These are phyloP conservation scores for Plumapathes pennacea DNA, from an alignment of 92 coral and sea anemone species.

Conservation along the genomic window DNA sequence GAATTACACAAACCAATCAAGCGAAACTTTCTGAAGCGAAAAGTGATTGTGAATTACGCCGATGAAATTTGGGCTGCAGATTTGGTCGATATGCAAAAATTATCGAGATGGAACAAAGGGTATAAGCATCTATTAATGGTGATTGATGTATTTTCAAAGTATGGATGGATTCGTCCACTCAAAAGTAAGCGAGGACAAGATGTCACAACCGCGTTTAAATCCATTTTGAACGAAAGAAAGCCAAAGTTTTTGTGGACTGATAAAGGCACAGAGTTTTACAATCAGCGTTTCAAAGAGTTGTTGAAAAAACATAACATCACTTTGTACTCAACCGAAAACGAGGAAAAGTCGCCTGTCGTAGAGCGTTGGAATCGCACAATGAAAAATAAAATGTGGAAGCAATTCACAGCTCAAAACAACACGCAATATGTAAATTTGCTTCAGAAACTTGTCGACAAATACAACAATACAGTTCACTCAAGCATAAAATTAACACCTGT, in stretches of 20 bases:
- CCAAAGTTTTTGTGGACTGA: conserved; percentile 13
- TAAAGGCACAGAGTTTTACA: conserved; percentile 18
- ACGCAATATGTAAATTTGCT: conserved; percentile 1
- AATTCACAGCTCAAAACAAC: conserved; percentile 2
- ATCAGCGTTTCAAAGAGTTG: conserved; percentile 6
- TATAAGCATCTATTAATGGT: conserved; percentile 17
- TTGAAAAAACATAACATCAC: neutral
- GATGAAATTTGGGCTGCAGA: conserved; percentile 13
- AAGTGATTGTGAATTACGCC: conserved; percentile 1
- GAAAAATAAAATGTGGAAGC: conserved; percentile 18
- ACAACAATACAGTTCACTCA: conserved; percentile 9
- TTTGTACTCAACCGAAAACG: conserved; percentile 7
- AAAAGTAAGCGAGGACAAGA: neutral
- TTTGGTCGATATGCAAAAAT: no score
- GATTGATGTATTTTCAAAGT: conserved; percentile 21
- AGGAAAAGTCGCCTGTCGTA: conserved; percentile 3
- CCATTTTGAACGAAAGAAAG: neutral
- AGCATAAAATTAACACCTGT: conserved; percentile 19
- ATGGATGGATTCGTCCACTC: neutral
- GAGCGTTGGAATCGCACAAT: conserved; percentile 16
- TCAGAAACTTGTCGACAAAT: conserved; percentile 1
- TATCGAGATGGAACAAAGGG: conserved; percentile 12
- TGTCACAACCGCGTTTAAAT: neutral
- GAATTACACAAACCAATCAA: neutral
- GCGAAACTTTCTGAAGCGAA: neutral